phyloP scores from a whole-genome alignment of 2,888 invertebrate species.

The Machimus atricapillus region DNA sequence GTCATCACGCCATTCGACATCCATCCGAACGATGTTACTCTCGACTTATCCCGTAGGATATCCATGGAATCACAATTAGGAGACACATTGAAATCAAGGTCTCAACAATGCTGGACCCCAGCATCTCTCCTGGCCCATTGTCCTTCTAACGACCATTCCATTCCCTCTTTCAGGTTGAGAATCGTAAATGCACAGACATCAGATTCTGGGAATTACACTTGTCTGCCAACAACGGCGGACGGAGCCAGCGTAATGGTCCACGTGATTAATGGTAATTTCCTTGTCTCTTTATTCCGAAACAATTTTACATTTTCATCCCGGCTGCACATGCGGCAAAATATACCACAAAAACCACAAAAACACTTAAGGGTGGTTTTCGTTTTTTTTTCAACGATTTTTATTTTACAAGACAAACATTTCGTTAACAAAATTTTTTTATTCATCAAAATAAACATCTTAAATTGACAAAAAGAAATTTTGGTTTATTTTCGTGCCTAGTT shows the following conservation, averaged over 20 bases:
- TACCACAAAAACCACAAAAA: not conserved
- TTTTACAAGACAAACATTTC: too few relatives aligned
- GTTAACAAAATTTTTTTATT: too few relatives aligned
- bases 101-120: constrained; percentile 31
- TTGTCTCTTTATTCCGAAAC: not conserved
- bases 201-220: constrained; percentile 89
- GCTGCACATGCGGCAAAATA: not conserved
- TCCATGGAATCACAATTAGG: constrained; percentile 61
- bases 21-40: constrained; percentile 56
- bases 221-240: constrained; percentile 84
- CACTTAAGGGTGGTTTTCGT: not conserved
- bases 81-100: constrained; percentile 76
- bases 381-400: too few relatives aligned
- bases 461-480: too few relatives aligned
- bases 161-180: constrained; percentile 64
- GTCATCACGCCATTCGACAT: constrained; percentile 58
- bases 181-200: constrained; percentile 76
- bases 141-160: not conserved
- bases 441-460: too few relatives aligned
- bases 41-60: constrained; percentile 57
- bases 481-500: too few relatives aligned
- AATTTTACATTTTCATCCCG: not conserved
- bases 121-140: not conserved
- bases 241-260: constrained; percentile 86
- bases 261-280: constrained; percentile 80